Evolutionary conservation across 2,113 vertebrate species (phyloP), one percentile per base, ranked within the genome.

Genomic region (Sylvicapra grimmia): DNA sequence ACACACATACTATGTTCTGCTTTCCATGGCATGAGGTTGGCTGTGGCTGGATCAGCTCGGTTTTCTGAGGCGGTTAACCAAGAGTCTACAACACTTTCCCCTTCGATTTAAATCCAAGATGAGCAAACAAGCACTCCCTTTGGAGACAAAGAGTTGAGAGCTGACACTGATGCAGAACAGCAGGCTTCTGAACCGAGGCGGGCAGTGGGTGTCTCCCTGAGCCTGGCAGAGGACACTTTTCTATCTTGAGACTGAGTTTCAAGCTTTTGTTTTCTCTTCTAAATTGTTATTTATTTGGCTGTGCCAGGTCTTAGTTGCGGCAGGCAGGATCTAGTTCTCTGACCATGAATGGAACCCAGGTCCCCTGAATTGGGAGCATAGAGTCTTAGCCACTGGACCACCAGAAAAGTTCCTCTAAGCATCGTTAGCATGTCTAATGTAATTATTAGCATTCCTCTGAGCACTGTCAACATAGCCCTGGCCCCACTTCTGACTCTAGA

Each of bases 81-180:
- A 88, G 75, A 94, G 63, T 77, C 85, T 9, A 44, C 19, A 27
- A 36, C 4, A 58, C 58, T 80, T 85, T 86, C 58, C 47, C 21
- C 83, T 40, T 72, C 36, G 13, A 19, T 92, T 96, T 91, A 86
- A 63, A 82, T 58, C 59, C 77, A 83, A 89, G 84, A 91, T 53
- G 29, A 91, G 53, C 51, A 54, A 89, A 23, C 29, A 93, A 14
- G 13, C 29, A 16, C 11, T 18, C 8, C 16, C 25, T n/a, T 53
- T 90, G 15, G 25, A 59, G 23, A 59, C 65, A 49, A n/a, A n/a
- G 72, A 25, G 13, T 68, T 25, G 36, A 36, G 80, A 36, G 53
- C 31, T 27, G 75, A 53, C 11, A 68, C 1, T 31, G 68, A 54
- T 27, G 19, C 59, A 86, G 79, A 58, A 94, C 80, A 53, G n/a